A percentile compares a stretch with the other conserved stretches of the same genome.
Evolutionary conservation across 2,888 invertebrate species (phyloP).

Genomic region (Notodonta dromedarius): DNA sequence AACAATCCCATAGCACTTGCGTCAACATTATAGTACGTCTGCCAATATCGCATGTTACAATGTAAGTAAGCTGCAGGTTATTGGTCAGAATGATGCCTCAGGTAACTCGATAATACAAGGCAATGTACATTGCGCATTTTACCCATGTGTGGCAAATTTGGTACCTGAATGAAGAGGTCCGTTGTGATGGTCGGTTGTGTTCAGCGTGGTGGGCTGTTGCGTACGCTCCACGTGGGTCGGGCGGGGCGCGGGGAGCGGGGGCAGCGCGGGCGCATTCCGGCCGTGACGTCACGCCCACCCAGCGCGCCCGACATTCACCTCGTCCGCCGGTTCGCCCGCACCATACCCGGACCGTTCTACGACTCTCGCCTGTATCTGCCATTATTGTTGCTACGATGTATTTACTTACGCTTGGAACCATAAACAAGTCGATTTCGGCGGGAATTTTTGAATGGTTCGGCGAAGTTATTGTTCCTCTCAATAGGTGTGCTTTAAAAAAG

Average conservation of each 20-base stretch:
- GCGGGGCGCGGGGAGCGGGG: conserved; percentile 42
- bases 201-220: conserved; percentile 56
- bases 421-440: conserved; percentile 54
- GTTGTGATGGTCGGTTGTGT: conserved; percentile 36
- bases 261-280: conserved; percentile 78
- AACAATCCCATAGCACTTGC: conserved; percentile 61
- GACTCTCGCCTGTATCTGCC: conserved; percentile 62
- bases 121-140: conserved; percentile 16
- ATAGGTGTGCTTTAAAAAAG: neutral
- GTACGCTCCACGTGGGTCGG: conserved; percentile 73
- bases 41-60: neutral
- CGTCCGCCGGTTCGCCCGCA: conserved; percentile 53
- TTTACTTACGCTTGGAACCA: conserved; percentile 62
- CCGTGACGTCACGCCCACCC: conserved; percentile 84
- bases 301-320: conserved; percentile 79
- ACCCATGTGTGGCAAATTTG: conserved; percentile 52
- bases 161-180: conserved; percentile 64
- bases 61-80: neutral
- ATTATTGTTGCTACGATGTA: conserved; percentile 65
- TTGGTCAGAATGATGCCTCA: neutral
- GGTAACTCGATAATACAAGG: neutral
- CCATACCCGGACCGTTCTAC: conserved; percentile 55
- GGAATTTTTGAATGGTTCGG: conserved; percentile 33
- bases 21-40: conserved; percentile 33
- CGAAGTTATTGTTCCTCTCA: conserved; percentile 31